These are phyloP conservation scores for Marisa cornuarietis DNA, from an alignment of 1,140 invertebrate species.

Conservation along the genomic window DNA sequence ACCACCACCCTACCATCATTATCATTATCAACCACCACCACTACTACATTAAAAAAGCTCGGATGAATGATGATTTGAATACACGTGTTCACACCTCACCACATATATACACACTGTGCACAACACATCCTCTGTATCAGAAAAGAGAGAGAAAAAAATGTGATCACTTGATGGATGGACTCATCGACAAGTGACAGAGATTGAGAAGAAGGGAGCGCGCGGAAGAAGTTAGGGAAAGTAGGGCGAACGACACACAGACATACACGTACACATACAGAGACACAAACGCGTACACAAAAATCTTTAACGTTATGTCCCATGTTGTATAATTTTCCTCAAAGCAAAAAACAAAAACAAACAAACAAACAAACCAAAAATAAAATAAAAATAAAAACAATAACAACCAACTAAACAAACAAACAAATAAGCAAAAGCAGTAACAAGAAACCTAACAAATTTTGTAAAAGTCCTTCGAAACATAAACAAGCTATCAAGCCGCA, in stretches of 20 bases:
- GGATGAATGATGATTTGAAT: not conserved
- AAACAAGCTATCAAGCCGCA: no score
- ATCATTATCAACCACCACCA: constrained; percentile 6
- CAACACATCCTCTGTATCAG: no score
- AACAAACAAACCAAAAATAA: not conserved
- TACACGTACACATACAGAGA: constrained; percentile 1
- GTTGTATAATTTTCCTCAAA: not conserved
- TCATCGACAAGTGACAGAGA: no score
- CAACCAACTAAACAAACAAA: no score
- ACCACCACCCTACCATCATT: not conserved
- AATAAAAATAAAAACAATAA: no score
- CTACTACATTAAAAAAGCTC: not conserved
- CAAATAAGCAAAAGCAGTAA: not conserved
- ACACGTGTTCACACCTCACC: not conserved
- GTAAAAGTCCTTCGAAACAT: no score
- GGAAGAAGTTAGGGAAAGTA: no score
- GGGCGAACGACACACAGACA: not conserved
- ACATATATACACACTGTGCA: not conserved
- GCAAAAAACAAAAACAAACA: not conserved
- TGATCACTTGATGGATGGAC: no score
- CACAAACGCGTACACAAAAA: not conserved
- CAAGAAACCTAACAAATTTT: no score
- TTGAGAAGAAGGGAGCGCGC: no score
- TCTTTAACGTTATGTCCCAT: not conserved
- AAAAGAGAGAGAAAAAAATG: no score